Evolutionary conservation across 2,113 vertebrate species (phyloP), one percentile per base, ranked within the genome.

Genomic region (Synchiropus splendidus): DNA sequence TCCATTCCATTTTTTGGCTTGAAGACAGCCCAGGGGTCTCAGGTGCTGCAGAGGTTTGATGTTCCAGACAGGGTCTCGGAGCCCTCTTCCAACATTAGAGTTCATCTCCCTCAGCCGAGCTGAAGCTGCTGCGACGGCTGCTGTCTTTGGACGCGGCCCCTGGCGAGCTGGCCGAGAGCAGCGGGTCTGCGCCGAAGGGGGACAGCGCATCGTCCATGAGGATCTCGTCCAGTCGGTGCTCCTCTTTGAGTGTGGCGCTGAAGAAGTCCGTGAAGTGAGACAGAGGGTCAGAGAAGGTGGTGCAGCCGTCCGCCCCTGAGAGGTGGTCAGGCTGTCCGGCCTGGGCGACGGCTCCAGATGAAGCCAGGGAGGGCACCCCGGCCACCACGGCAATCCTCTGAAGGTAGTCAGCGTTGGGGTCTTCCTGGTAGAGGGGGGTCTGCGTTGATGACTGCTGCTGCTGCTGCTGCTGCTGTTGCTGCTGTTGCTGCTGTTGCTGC

Each of bases 211-310:
- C 87, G 10, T 92, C 87, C 77, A 95, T 81, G 38, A 97, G 78
- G 58, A 92, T 80, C 68, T 88, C 84, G 5, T 92, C 90, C 58
- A 96, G 79, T 42, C 82, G 80, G 17, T 92, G 92, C 48, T 98
- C 95, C 57, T 91, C 92, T 67, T 98, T 95, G 46, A 94, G 85
- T 31, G 92, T 86, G 1, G 89, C 83, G 0, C 90, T 92, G 74
- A 96, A 98, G 80, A 98, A 88, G 85, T 98, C 91, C 0, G 94
- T 97, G 77, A 98, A 98, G 70, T 97, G 92, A 16, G 92, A 96
- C 57, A 98, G 85, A 5, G 95, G 95, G 67, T 97, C 93, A 1
- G 91, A 94, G 83, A 92, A 98, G 9, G 86, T 82, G 39, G 86
- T 79, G 27, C 87, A 85, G 58, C 78, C 73, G 18, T 91, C 82